phyloP scores from a whole-genome alignment of 2,888 invertebrate species.

The Zeuzera pyrina region DNA sequence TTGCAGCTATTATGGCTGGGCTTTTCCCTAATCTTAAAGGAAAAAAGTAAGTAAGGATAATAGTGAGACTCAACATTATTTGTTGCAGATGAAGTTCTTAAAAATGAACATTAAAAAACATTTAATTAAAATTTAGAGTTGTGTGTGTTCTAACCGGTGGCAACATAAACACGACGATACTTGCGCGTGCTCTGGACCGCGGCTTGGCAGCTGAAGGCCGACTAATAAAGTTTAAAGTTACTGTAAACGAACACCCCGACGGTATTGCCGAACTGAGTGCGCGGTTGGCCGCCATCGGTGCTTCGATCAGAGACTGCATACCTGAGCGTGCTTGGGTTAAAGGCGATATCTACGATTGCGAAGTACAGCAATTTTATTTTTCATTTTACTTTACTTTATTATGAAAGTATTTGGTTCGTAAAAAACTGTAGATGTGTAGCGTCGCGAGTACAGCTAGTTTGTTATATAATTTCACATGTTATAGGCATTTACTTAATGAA shows the following conservation, averaged over 20 bases:
- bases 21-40: slow-evolving; percentile 86
- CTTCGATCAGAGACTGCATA: slow-evolving; percentile 92
- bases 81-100: slow-evolving; percentile 1
- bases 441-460: too few species aligned
- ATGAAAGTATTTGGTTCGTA: too few species aligned
- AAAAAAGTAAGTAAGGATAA: slow-evolving; percentile 77
- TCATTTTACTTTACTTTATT: too few species aligned
- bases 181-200: slow-evolving; percentile 89
- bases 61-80: neutral
- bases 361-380: slow-evolving; percentile 26
- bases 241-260: slow-evolving; percentile 87
- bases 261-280: slow-evolving; percentile 88
- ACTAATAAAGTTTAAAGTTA: slow-evolving; percentile 71
- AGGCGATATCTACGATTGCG: slow-evolving; percentile 82
- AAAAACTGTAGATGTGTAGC: too few species aligned
- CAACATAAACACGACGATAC: slow-evolving; percentile 91
- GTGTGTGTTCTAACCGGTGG: slow-evolving; percentile 88
- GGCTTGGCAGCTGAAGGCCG: slow-evolving; percentile 93
- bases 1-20: slow-evolving; percentile 87
- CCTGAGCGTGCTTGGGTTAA: slow-evolving; percentile 96
- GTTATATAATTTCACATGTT: too few species aligned
- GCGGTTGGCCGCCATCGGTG: slow-evolving; percentile 81
- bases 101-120: neutral
- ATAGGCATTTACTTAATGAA: too few species aligned
- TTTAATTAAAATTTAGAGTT: slow-evolving; percentile 83